Conservation (phyloP, 2,888 invertebrate species). For the Caenorhabditis afra region DNA sequence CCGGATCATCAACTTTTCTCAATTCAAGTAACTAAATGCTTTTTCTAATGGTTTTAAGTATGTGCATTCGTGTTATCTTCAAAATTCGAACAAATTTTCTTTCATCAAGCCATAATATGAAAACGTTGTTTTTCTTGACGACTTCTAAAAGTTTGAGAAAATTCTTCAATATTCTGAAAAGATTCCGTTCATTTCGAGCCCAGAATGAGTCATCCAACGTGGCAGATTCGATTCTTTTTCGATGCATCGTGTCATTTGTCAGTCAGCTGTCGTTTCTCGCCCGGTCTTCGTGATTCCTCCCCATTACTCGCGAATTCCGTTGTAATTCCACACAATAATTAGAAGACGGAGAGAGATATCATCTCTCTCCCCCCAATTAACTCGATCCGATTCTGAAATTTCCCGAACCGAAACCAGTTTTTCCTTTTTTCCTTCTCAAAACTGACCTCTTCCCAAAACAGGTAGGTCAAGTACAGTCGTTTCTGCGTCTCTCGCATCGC, state of each 20-base stretch:
- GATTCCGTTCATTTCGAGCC: not conserved
- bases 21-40: too few relatives aligned
- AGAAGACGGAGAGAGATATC: conserved; percentile 3
- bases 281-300: conserved; percentile 7
- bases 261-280: conserved; percentile 28
- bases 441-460: conserved; percentile 42
- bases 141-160: too few relatives aligned
- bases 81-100: too few relatives aligned
- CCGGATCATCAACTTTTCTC: not conserved
- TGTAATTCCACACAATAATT: conserved; percentile 34
- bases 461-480: conserved; percentile 45
- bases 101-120: too few relatives aligned
- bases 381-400: not conserved
- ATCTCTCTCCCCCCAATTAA: conserved; percentile 27
- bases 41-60: too few relatives aligned
- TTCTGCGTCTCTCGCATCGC: conserved; percentile 15
- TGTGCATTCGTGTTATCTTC: too few relatives aligned
- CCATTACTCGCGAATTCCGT: conserved; percentile 3
- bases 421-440: conserved; percentile 2
- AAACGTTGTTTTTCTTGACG: too few relatives aligned
- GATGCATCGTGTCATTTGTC: not conserved
- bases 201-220: conserved; percentile 11
- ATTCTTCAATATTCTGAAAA: not conserved
- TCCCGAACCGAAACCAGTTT: conserved; percentile 13
- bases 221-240: not conserved